Base-by-base conservation (phyloP, 2,888 invertebrate species). In the Leptinotarsa tumamoca region DNA sequence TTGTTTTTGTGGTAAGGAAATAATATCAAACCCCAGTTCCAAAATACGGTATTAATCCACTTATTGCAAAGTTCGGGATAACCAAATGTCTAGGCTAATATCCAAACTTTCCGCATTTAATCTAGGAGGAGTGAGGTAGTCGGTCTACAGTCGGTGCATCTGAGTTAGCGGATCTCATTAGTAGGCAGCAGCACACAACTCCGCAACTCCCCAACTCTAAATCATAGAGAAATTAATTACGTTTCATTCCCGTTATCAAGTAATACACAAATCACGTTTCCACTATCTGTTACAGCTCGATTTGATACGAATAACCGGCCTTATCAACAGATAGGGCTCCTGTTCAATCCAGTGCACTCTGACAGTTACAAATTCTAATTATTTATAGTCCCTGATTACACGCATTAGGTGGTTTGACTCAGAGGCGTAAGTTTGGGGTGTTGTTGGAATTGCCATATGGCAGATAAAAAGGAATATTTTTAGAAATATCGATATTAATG, bases 191-290 rank as follows among this genome's bases (percentile, higher is more conserved):
- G 81, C 83, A 67, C 56, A 69, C 73, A 79, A 79, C 73, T 75
- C 67, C 73, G 54, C 71, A 79, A 78, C 80, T 75, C 67, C 73
- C 67, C 70, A 80, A 78, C 80, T 79, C 84, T 86, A 86, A 86
- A 87, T 87, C 86, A 86, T 85, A 80, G 80, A 82, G 80, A 86
- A 88, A 88, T 87, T 88, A 87, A 88, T 88, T 87, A 86, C 87
- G 81, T 85, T 86, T 86, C 86, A 84, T 84, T 85, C 74, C 84
- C 84, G 86, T 87, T 88, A 87, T 87, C 87, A 86, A 85, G 84
- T 84, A 83, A 86, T 86, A 85, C 87, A 87, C 87, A 88, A 88
- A 88, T 88, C 88, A 87, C 83, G 82, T 76, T 80, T 68, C 78
- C 82, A 80, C 86, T 86, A 87, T 87, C 86, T 86, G 86, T 85